Evolutionary conservation across 2,113 vertebrate genomes (phyloP).

Genomic region (Numenius arquata): DNA sequence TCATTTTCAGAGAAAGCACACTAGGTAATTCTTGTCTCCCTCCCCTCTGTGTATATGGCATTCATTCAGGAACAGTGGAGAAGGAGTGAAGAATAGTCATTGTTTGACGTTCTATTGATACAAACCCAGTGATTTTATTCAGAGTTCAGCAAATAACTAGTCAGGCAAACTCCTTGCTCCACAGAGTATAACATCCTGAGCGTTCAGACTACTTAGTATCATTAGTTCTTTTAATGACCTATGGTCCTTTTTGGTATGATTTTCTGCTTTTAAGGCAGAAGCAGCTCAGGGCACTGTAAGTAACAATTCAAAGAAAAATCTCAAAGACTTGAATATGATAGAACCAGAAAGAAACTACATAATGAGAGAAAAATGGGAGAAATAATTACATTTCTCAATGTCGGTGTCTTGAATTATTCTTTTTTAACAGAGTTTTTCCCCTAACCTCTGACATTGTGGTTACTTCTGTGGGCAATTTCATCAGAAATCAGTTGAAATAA

Average conservation of each 20-base stretch:
- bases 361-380: background rate
- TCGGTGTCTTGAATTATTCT: background rate
- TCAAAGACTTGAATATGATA: background rate
- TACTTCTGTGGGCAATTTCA: background rate
- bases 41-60: background rate
- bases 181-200: background rate
- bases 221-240: background rate
- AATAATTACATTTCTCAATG: background rate
- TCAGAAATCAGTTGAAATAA: conserved; percentile 1
- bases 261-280: background rate
- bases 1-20: background rate
- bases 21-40: background rate
- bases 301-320: background rate
- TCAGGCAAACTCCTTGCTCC: background rate
- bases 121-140: background rate
- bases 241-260: background rate
- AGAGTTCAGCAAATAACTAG: background rate
- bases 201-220: background rate
- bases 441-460: background rate
- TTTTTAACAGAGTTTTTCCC: background rate
- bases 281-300: background rate
- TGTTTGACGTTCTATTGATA: background rate
- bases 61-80: background rate
- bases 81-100: background rate
- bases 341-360: background rate